These are phyloP conservation scores for Aphidius gifuensis DNA, from an alignment of 1,140 invertebrate genomes.

Conservation along the genomic window DNA sequence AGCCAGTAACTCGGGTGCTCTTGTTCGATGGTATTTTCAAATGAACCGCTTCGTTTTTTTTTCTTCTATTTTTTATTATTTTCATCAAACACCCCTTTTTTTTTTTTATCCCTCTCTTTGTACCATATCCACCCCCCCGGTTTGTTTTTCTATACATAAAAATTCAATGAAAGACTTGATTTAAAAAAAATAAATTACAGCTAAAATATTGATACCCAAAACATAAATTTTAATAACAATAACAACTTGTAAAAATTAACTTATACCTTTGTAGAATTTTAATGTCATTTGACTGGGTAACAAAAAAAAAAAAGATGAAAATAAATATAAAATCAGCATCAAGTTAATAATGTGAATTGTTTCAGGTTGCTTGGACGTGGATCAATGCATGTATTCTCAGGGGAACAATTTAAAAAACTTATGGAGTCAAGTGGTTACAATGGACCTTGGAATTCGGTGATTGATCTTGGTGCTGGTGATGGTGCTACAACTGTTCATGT, in stretches of 20 bases:
- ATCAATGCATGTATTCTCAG: constrained; percentile 90
- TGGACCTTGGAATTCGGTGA: constrained; percentile 57
- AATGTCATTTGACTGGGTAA: too few species aligned
- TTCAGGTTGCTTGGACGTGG: constrained; percentile 78
- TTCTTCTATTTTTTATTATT: constrained; percentile 10
- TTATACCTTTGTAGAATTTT: background rate
- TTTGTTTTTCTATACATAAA: constrained; percentile 3
- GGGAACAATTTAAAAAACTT: constrained; percentile 68
- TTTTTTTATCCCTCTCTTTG: constrained; percentile 6
- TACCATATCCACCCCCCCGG: background rate
- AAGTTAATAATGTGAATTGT: constrained; percentile 26
- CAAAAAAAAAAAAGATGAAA: too few species aligned
- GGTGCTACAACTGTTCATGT: constrained; percentile 81
- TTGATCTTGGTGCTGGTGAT: constrained; percentile 91
- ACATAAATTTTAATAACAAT: too few species aligned
- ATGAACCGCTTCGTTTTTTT: constrained; percentile 29
- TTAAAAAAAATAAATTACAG: constrained; percentile 4
- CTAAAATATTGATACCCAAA: too few species aligned
- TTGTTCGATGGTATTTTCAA: constrained; percentile 25
- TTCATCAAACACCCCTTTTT: background rate
- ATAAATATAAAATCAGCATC: background rate
- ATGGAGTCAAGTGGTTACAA: constrained; percentile 53
- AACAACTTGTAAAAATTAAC: background rate
- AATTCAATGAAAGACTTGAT: constrained; percentile 6
- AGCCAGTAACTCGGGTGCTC: constrained; percentile 33